Evolutionary conservation across 2,113 vertebrate species (phyloP).

Genomic region (Columba janthina): DNA sequence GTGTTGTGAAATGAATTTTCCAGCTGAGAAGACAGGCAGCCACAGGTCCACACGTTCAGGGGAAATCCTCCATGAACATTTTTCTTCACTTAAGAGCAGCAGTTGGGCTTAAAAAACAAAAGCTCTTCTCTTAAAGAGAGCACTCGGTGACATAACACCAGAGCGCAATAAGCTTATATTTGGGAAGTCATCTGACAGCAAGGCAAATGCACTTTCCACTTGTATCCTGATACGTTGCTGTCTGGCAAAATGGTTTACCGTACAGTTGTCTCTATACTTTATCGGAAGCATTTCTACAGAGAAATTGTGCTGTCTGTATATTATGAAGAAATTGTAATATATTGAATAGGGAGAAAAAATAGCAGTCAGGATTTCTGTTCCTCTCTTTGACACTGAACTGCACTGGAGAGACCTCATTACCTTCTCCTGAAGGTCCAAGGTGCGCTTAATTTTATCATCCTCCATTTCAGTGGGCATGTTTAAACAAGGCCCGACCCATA

Average conservation of each 20-base stretch:
- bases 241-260: not conserved
- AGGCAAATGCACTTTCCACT: not conserved
- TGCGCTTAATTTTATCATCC: not conserved
- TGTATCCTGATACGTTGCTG: not conserved
- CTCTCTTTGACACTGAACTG: not conserved
- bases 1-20: constrained; percentile 53
- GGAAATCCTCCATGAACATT: constrained; percentile 8
- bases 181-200: not conserved
- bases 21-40: constrained; percentile 41
- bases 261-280: not conserved
- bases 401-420: not conserved
- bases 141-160: not conserved
- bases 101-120: not conserved
- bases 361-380: not conserved
- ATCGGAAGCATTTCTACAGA: not conserved
- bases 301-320: not conserved
- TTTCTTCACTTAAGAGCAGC: not conserved
- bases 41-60: constrained; percentile 7
- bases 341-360: not conserved
- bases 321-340: not conserved
- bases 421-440: not conserved
- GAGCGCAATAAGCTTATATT: not conserved
- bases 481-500: not conserved
- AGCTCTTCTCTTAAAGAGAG: not conserved
- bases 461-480: not conserved